Base-by-base conservation (phyloP, 2,113 vertebrate genomes). In the Chroicocephalus ridibundus region DNA sequence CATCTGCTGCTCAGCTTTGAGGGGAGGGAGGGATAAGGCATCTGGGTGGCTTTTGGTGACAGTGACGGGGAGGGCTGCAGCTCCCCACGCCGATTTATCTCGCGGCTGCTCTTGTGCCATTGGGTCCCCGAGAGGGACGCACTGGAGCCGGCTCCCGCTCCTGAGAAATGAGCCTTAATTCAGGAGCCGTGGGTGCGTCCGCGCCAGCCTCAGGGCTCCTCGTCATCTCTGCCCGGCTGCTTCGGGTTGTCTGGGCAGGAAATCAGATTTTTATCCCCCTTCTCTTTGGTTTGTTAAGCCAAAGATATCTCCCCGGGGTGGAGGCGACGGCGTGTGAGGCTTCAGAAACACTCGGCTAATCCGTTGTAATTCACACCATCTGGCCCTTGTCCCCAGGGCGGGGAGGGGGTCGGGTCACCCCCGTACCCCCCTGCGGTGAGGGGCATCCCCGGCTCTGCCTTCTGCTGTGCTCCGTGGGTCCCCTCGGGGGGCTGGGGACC, bases 291-390 rank as follows among this genome's bases (percentile, higher is more conserved):
- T 78, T 18, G 11, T 77, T 65, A 44, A 90, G 79, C 32, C 75
- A 46, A 62, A 93, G 34, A 77, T 57, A 15, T 31, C 46, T 44
- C 40, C 52, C 66, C 1, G 1, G 1, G 42, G 34, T 38, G 26
- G 92, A 93, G 75, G 79, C 77, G 68, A 65, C 13, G 15, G 27
- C 2, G 15, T 79, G 68, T 38, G 86, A 94, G 60, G 84, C 94
- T 89, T 20, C 82, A 36, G 70, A 60, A 95, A 29, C 44, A 29
- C 46, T 65, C 3, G 7, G 82, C 85, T 96, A 95, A 97, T 94
- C 96, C 3, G 0, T 3, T 82, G 84, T 90, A 91, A 95, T 92
- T 94, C 75, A 88, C 5, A 65, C 96, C 96, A 96, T 94, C 94
- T 96, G 96, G 92, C 66, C 25, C 27, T 14, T 9, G 54, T 74